Percentiles rank a stretch among this genome's conserved stretches.
Conservation (phyloP, 2,797 vertebrate species). For the Myotis findleyi region DNA sequence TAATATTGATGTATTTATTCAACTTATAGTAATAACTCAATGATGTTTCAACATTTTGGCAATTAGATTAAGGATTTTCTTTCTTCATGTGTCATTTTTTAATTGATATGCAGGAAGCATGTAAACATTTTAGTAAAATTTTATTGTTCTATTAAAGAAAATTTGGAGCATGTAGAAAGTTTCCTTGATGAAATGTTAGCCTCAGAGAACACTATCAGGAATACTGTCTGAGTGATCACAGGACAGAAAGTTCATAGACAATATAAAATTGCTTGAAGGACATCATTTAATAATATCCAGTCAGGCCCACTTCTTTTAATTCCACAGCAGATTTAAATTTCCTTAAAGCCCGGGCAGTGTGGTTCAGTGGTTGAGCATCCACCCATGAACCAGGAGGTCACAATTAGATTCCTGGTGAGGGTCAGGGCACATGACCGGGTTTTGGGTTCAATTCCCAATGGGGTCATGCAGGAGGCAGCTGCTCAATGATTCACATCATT, state of each 20-base stretch:
- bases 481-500: no score
- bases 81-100: background rate
- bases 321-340: background rate
- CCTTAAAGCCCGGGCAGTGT: background rate
- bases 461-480: no score
- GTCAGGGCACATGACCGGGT: no score
- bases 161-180: background rate
- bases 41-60: background rate
- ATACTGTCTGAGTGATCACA: background rate
- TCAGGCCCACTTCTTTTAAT: background rate
- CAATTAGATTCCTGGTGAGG: no score
- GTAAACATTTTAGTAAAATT: background rate
- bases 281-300: background rate
- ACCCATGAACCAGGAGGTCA: no score
- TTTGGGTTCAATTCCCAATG: no score
- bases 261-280: background rate
- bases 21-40: background rate
- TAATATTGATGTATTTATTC: conserved; percentile 9
- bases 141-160: background rate
- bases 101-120: background rate
- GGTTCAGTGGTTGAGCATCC: no score
- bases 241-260: background rate
- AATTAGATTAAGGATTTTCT: background rate
- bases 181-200: background rate
- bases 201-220: background rate